A percentile compares a stretch with the other conserved stretches of the same genome.
Conservation (phyloP, 2,797 vertebrate genomes). For the Furcifer pardalis region DNA sequence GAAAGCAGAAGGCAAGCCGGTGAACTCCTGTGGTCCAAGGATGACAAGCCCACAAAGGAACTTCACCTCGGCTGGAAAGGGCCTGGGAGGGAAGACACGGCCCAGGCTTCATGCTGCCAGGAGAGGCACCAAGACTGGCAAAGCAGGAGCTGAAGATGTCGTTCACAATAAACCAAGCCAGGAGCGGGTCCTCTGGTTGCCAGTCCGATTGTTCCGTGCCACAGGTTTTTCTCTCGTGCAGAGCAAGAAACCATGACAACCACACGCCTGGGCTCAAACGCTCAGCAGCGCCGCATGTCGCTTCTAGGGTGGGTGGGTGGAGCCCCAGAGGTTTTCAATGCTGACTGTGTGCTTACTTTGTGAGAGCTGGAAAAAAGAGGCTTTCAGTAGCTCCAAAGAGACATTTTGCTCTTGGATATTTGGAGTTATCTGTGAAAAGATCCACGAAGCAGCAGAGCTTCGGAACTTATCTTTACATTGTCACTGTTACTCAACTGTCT, state of each 20-base stretch:
- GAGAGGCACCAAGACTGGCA: not conserved
- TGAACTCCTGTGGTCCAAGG: not conserved
- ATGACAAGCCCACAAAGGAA: not conserved
- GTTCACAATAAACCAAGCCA: not conserved
- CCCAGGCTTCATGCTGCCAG: not conserved
- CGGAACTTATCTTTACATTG: not conserved
- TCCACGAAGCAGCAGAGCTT: not conserved
- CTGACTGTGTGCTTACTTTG: not conserved
- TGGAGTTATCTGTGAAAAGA: not conserved
- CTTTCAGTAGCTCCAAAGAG: not conserved
- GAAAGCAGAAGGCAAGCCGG: not conserved
- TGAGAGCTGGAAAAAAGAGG: not conserved
- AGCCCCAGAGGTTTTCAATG: not conserved
- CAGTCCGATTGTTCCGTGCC: not conserved
- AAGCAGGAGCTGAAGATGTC: not conserved
- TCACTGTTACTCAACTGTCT: not conserved
- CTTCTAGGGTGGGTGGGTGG: not conserved
- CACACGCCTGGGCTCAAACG: not conserved
- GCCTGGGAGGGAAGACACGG: not conserved
- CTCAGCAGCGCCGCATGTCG: not conserved
- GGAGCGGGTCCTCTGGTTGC: not conserved
- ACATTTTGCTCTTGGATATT: not conserved
- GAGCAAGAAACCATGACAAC: conserved; percentile 22
- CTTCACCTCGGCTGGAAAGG: not conserved
- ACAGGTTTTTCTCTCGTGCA: not conserved